Conservation (phyloP, 2,797 vertebrate species). For the Acrossocheilus fasciatus region DNA sequence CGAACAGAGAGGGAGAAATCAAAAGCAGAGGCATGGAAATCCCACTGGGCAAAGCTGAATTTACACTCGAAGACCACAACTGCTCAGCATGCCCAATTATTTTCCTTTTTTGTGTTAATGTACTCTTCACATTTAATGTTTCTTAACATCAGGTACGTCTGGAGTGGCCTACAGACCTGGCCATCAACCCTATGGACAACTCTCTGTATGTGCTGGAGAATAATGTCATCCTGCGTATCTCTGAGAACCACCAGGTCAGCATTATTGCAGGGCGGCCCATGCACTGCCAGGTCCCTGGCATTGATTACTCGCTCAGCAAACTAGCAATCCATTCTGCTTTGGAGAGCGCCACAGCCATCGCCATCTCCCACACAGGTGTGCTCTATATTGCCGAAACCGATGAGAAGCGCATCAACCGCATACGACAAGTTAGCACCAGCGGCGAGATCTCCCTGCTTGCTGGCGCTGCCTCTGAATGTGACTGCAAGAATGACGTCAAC, state of each 20-base stretch:
- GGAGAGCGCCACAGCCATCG: constrained; percentile 88
- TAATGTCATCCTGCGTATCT: constrained; percentile 90
- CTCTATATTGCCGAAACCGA: constrained; percentile 91
- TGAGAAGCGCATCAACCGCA: constrained; percentile 91
- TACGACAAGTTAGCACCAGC: constrained; percentile 88
- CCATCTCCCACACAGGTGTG: constrained; percentile 87
- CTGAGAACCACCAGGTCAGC: constrained; percentile 91
- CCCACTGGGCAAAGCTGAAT: not conserved
- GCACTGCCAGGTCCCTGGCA: constrained; percentile 92
- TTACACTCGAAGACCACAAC: not conserved
- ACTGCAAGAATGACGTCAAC: constrained; percentile 92
- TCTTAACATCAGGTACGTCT: constrained; percentile 82
- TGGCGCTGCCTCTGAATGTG: constrained; percentile 88
- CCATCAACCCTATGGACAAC: constrained; percentile 91
- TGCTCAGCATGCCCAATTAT: not conserved
- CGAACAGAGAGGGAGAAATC: not conserved
- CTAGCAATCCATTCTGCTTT: constrained; percentile 90
- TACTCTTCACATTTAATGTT: constrained; percentile 6
- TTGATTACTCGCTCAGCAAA: constrained; percentile 90
- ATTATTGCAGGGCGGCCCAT: constrained; percentile 90
- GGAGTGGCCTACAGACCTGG: constrained; percentile 91
- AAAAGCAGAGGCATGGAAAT: constrained; percentile 7
- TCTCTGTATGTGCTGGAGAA: constrained; percentile 91
- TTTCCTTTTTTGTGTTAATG: not conserved
- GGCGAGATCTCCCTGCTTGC: constrained; percentile 91